phyloP scores from a whole-genome alignment of 1,140 invertebrate species.

The Bombus pascuorum region DNA sequence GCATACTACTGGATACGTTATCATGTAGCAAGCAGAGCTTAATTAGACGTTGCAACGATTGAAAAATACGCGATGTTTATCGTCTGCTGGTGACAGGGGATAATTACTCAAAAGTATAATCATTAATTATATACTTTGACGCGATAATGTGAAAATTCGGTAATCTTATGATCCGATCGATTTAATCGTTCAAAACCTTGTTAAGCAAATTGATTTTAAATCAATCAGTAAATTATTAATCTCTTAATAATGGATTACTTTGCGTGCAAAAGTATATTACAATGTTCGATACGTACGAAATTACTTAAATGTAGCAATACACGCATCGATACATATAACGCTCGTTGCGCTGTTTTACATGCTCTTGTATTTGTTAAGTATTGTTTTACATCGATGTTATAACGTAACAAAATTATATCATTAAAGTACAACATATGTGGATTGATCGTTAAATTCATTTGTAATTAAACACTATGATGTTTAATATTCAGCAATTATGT shows the following conservation, averaged over 20 bases:
- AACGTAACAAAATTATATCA: no score
- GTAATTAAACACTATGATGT: neutral
- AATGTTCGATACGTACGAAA: no score
- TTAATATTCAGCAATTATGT: neutral
- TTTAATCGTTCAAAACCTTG: neutral
- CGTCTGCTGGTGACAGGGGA: constrained; percentile 39
- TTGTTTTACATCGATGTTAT: no score
- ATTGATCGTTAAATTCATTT: no score
- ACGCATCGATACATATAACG: no score
- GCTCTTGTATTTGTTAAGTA: no score
- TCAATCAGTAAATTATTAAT: neutral
- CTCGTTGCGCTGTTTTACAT: no score
- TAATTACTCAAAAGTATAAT: constrained; percentile 57
- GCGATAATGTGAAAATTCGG: neutral
- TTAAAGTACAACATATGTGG: no score
- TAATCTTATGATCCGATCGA: neutral
- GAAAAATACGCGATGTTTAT: constrained; percentile 36
- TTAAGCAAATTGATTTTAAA: neutral
- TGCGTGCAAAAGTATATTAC: neutral
- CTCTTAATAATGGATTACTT: neutral
- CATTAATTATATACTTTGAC: constrained; percentile 5
- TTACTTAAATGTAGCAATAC: no score
- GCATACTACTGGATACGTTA: constrained; percentile 19
- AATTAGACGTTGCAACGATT: constrained; percentile 58
- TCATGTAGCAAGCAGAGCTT: constrained; percentile 32